A percentile compares a stretch with the other conserved stretches of the same genome.
phyloP scores from a whole-genome alignment of 2,113 vertebrate genomes.

The human region DNA sequence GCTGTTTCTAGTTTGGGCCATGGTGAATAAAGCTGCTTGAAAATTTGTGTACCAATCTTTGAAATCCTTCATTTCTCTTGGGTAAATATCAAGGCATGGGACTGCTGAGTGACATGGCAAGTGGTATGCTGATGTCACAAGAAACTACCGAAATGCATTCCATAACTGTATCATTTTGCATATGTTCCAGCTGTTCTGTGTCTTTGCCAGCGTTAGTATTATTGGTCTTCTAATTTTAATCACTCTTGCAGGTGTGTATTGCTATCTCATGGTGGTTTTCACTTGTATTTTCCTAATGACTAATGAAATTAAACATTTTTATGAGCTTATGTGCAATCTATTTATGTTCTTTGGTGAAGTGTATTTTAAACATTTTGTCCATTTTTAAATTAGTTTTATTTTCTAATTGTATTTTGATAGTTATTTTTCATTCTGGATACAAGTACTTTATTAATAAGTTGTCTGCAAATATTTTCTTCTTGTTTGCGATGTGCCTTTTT shows the following conservation, averaged over 20 bases:
- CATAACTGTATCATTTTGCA: not conserved
- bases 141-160: not conserved
- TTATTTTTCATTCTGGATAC: not conserved
- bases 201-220: not conserved
- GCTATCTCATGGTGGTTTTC: not conserved
- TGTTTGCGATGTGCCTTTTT: not conserved
- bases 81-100: not conserved
- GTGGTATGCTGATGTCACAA: not conserved
- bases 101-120: not conserved
- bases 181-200: not conserved
- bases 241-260: not conserved
- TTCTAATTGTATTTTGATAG: not conserved
- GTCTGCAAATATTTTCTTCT: not conserved
- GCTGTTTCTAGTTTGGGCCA: not conserved
- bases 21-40: not conserved
- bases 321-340: not conserved
- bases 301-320: constrained; percentile 24
- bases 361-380: not conserved
- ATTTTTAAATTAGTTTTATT: not conserved
- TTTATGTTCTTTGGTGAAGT: not conserved
- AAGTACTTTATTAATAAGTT: not conserved
- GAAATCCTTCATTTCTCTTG: not conserved
- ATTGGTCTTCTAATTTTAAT: not conserved
- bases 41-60: not conserved
- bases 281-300: constrained; percentile 30